phyloP scores from a whole-genome alignment of 2,888 invertebrate species.

The Strigamia transsilvanica region DNA sequence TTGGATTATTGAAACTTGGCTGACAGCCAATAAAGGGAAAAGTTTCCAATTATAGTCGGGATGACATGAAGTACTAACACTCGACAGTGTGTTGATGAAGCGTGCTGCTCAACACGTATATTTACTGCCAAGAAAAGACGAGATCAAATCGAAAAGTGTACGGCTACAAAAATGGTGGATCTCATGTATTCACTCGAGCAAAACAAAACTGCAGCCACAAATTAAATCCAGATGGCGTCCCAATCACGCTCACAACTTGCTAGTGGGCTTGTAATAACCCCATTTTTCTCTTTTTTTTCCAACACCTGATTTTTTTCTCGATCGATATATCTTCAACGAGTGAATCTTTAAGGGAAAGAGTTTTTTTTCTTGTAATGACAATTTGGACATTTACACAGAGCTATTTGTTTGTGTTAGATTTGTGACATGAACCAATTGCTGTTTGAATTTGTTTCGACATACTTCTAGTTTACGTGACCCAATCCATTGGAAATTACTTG shows the following conservation, averaged over 20 bases:
- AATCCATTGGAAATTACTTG: slow-evolving; percentile 45
- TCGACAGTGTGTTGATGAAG: slow-evolving; percentile 48
- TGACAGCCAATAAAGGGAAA: slow-evolving; percentile 28
- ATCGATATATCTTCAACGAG: slow-evolving; percentile 6
- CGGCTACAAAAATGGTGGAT: slow-evolving; percentile 31
- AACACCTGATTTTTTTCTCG: slow-evolving; percentile 9
- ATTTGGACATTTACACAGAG: slow-evolving; percentile 9
- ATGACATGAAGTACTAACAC: slow-evolving; percentile 40
- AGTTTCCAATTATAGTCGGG: slow-evolving; percentile 49
- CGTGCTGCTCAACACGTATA: slow-evolving; percentile 45
- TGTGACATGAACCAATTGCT: slow-evolving; percentile 36
- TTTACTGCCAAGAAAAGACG: slow-evolving; percentile 47
- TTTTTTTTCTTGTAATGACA: background rate
- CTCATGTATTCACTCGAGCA: slow-evolving; percentile 42
- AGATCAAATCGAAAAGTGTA: slow-evolving; percentile 45
- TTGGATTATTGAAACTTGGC: slow-evolving; percentile 37
- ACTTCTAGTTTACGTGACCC: background rate
- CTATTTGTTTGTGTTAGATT: slow-evolving; percentile 26
- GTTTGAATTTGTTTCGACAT: slow-evolving; percentile 39
- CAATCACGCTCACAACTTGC: slow-evolving; percentile 34
- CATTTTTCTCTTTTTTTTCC: background rate
- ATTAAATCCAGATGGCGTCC: slow-evolving; percentile 40
- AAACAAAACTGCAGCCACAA: slow-evolving; percentile 44
- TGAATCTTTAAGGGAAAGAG: background rate
- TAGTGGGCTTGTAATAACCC: slow-evolving; percentile 30